Evolutionary conservation across 35 echinoderm and acorn worm species (phyloP).

Genomic region (Heliocidaris erythrogramma): DNA sequence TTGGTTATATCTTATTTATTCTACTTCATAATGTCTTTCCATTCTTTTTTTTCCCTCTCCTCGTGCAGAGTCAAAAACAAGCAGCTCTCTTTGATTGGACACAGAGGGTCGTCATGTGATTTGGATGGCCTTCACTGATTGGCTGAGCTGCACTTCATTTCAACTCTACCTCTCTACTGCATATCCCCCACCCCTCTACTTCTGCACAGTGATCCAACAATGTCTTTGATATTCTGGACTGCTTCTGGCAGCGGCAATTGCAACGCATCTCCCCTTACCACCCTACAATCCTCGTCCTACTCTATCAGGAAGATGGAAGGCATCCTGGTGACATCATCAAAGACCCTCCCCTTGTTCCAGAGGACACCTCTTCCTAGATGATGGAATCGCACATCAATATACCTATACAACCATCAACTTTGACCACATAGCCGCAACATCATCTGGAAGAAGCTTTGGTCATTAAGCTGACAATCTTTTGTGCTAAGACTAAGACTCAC

Average conservation of each 20-base stretch:
- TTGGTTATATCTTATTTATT: neutral
- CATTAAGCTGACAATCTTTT: neutral
- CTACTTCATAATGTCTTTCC: neutral
- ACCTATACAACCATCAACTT: neutral
- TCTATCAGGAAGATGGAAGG: neutral
- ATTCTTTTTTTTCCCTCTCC: neutral
- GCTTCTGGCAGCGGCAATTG: neutral
- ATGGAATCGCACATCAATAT: too few species aligned
- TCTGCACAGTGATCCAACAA: neutral
- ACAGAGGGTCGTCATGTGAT: slow-evolving; percentile 6
- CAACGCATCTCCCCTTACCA: neutral
- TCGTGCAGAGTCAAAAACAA: slow-evolving; percentile 19
- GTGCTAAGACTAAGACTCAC: neutral
- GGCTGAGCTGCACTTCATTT: slow-evolving; percentile 25
- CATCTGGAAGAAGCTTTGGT: neutral
- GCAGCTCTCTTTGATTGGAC: slow-evolving; percentile 28
- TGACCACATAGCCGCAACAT: neutral
- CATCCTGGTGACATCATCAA: neutral
- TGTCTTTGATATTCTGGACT: neutral
- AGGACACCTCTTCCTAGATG: neutral
- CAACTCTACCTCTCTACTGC: slow-evolving; percentile 32
- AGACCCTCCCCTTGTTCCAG: neutral
- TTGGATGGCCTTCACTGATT: slow-evolving; percentile 26
- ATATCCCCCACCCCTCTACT: neutral
- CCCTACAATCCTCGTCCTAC: neutral